Evolutionary conservation across 2,797 vertebrate genomes (phyloP), one percentile per base, ranked within the genome.

Genomic region (Chaetophractus vellerosus): DNA sequence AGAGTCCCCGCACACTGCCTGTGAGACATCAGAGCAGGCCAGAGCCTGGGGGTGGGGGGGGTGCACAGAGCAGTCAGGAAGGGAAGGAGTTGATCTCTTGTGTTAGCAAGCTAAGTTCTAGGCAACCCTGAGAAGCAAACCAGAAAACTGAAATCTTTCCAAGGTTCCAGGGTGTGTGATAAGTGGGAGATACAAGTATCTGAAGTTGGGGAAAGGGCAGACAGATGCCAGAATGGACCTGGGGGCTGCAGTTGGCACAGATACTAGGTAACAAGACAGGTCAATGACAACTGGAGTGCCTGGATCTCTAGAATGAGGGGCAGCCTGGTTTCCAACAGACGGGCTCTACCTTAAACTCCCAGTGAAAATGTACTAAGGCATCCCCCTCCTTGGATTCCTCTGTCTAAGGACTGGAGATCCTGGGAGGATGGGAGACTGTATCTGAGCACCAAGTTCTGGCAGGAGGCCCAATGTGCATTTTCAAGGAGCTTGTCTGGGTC

Each of bases 311-410:
- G 69, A 38, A 9, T 3, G 36, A 78, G 19, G 63, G 76, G 68
- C 72, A 26, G 31, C 11, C 26, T 33, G 23, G 50, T 24, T 11
- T 86, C 76, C 9, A 2, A 36, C 38, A 6, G 79, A n/a, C 38
- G 18, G 0, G 5, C n/a, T 41, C 14, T 1, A 0, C 26, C 31
- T 79, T 55, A 18, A 16, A 14, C 15, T 12, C 26, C 36, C 41
- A 76, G 45, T 48, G 21, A 36, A 36, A 45, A 74, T 63, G 31
- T 4, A 2, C 24, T n/a, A 4, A 33, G 41, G 28, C 16, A 12
- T 24, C 24, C 26, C 36, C 5, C 9, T 23, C 61, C 55, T 2
- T 2, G 10, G 10, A 0, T 21, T 36, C 52, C 11, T n/a, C 52
- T 66, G 7, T 64, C 61, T 11, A 2, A 19, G 24, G 19, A 19